Evolutionary conservation across 1,140 invertebrate genomes (phyloP).

Genomic region (Pseudomyrmex concolor): DNA sequence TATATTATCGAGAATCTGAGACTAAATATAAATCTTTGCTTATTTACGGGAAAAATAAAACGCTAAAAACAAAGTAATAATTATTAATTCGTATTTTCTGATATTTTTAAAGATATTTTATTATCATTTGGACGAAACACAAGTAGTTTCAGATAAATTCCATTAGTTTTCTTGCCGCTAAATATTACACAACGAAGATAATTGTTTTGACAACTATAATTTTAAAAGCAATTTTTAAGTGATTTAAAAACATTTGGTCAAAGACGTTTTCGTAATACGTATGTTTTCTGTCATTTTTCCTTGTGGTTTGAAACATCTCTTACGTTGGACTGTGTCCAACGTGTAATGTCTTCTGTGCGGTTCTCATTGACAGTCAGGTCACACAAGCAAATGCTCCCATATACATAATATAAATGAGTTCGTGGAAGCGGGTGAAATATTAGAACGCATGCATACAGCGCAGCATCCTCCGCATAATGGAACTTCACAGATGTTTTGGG

Average conservation of each 20-base stretch:
- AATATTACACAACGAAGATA: too few species aligned
- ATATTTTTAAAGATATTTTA: too few species aligned
- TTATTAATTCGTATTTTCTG: too few species aligned
- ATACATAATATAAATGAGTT: background rate
- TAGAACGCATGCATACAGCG: background rate
- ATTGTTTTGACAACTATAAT: too few species aligned
- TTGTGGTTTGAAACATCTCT: background rate
- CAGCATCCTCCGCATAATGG: background rate
- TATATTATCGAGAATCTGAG: slow-evolving; percentile 9
- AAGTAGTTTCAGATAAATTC: too few species aligned
- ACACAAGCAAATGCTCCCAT: background rate
- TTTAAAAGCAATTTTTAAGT: too few species aligned
- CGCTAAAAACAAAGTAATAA: background rate
- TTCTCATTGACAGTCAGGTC: background rate
- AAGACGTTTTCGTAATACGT: background rate
- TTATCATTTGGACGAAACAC: too few species aligned
- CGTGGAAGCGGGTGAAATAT: background rate
- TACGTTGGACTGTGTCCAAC: background rate
- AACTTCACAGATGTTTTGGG: background rate
- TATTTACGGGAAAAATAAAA: background rate
- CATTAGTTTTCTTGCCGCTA: too few species aligned
- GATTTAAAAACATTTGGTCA: too few species aligned
- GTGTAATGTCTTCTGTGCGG: slow-evolving; percentile 9
- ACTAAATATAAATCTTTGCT: background rate
- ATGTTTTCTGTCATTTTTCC: background rate